A percentile compares a stretch with the other conserved stretches of the same genome.
Conservation (phyloP, 2,797 vertebrate species). For the Cephalopachus bancanus region DNA sequence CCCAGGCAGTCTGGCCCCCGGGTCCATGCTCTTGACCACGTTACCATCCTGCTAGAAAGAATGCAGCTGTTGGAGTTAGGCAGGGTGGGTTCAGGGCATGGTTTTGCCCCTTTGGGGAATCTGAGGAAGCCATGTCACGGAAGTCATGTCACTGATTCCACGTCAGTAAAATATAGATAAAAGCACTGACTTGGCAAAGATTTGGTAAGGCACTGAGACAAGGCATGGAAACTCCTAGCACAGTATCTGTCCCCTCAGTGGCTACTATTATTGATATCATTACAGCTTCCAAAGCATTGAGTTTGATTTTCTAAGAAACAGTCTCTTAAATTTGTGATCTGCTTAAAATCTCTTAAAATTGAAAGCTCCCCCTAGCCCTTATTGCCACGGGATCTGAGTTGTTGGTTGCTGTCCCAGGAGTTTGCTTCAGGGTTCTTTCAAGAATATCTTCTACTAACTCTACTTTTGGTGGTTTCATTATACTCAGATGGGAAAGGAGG, state of each 20-base stretch:
- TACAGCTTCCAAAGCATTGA: not conserved
- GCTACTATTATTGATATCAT: not conserved
- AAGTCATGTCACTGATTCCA: not conserved
- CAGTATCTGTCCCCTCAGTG: not conserved
- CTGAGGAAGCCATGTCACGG: not conserved
- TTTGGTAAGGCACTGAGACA: not conserved
- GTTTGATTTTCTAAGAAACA: not conserved
- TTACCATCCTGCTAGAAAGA: not conserved
- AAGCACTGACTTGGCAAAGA: not conserved
- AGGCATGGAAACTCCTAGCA: not conserved
- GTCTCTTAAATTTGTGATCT: not conserved
- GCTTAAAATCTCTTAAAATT: not conserved
- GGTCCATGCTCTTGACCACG: not conserved
- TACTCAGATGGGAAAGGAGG: not conserved
- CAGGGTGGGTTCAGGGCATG: not conserved
- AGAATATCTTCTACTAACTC: not conserved
- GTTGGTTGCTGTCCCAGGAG: not conserved
- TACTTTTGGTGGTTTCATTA: not conserved
- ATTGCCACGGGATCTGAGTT: not conserved
- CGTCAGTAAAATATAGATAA: not conserved
- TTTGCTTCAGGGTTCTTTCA: not conserved
- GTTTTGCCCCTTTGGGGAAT: not conserved
- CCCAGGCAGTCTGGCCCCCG: not conserved
- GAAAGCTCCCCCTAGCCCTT: not conserved
- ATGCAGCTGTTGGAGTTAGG: not conserved